Evolutionary conservation across 2,113 vertebrate species (phyloP).

Genomic region (Sigmodon hispidus): DNA sequence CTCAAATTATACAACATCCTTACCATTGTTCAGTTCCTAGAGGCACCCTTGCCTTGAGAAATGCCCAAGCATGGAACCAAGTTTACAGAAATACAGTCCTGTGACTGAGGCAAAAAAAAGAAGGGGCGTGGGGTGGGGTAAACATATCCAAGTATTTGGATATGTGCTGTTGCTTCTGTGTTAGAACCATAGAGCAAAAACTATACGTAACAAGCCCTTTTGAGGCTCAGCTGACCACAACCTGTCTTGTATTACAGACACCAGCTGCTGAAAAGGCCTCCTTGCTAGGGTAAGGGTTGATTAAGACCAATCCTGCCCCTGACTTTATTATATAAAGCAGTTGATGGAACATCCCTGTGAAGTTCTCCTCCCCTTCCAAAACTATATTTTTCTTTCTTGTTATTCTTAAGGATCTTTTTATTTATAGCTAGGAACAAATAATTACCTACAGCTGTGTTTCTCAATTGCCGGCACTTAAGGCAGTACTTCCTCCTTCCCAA

Average conservation of each 20-base stretch:
- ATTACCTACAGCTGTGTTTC: conserved; percentile 71
- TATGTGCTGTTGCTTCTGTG: neutral
- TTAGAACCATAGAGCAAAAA: neutral
- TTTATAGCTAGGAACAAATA: conserved; percentile 76
- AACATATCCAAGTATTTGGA: neutral
- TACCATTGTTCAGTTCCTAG: neutral
- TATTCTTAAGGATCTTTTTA: conserved; percentile 73
- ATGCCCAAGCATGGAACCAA: neutral
- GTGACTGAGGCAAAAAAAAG: neutral
- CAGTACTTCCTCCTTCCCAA: conserved; percentile 61
- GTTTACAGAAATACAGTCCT: neutral
- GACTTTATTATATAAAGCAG: conserved; percentile 34
- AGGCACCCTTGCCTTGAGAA: neutral
- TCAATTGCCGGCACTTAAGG: conserved; percentile 58
- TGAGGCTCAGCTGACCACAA: neutral
- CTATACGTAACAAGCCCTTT: neutral
- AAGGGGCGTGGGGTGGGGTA: too few relatives aligned
- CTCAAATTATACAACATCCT: neutral
- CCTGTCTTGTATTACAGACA: neutral
- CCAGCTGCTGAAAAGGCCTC: neutral
- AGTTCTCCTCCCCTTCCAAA: neutral
- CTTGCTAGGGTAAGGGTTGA: neutral
- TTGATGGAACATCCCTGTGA: neutral
- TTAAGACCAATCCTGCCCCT: conserved; percentile 45
- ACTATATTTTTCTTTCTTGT: conserved; percentile 67